phyloP scores from a whole-genome alignment of 2,797 vertebrate species.

The Oreochromis mossambicus region DNA sequence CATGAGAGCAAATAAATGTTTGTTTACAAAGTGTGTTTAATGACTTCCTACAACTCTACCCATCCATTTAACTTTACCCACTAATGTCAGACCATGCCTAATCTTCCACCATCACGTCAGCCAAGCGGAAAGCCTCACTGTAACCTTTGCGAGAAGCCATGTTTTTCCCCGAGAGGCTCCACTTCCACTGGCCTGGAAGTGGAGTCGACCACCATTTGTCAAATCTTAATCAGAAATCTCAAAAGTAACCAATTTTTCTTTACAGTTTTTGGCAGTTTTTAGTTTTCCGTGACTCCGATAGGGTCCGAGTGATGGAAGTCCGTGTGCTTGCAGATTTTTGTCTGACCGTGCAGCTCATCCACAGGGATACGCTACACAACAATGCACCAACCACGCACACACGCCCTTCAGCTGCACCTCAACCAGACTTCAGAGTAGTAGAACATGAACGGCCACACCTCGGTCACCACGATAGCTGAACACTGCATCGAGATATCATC shows the following conservation, averaged over 20 bases:
- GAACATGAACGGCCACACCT: neutral
- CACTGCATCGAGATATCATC: neutral
- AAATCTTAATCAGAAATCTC: neutral
- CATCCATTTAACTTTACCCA: neutral
- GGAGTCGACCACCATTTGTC: accelerated
- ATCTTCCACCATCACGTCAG: neutral
- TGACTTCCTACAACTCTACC: neutral
- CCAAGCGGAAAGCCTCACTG: neutral
- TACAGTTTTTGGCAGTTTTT: neutral
- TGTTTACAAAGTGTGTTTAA: neutral
- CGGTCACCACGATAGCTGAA: neutral
- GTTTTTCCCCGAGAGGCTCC: accelerated
- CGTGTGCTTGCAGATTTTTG: neutral
- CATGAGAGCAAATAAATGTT: neutral
- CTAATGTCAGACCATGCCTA: neutral
- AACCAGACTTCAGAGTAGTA: neutral
- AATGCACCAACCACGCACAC: neutral
- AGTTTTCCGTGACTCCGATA: neutral
- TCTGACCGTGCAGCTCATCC: neutral
- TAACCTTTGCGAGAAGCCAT: neutral
- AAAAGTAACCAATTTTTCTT: neutral
- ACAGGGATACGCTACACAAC: neutral
- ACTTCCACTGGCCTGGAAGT: neutral
- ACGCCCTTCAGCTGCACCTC: neutral
- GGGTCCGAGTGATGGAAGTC: neutral